Percentiles rank a stretch among this genome's conserved stretches.
These are phyloP conservation scores for Hyposoter dolosus DNA, from an alignment of 2,888 invertebrate species.

Conservation along the genomic window DNA sequence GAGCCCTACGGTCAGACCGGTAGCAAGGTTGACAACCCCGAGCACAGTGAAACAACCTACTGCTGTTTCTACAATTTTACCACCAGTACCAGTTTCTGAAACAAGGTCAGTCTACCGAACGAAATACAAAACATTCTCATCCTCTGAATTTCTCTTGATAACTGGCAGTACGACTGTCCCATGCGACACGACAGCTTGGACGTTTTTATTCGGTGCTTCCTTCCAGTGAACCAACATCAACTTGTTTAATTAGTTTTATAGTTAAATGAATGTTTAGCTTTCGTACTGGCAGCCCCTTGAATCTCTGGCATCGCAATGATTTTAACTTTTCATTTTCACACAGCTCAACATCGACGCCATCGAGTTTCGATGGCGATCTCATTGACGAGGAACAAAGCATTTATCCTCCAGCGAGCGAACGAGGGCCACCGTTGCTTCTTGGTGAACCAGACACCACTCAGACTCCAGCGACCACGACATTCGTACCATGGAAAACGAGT, in stretches of 20 bases:
- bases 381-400: conserved; percentile 75
- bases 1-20: conserved; percentile 86
- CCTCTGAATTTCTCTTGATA: not conserved
- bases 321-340: conserved; percentile 52
- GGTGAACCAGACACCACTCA: conserved; percentile 78
- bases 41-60: conserved; percentile 81
- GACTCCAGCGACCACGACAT: conserved; percentile 84
- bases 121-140: not conserved
- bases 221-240: not conserved
- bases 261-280: not conserved
- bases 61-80: conserved; percentile 87
- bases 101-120: conserved; percentile 18
- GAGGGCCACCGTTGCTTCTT: conserved; percentile 77
- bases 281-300: not conserved
- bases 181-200: not conserved
- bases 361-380: conserved; percentile 68
- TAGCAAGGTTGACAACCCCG: conserved; percentile 83
- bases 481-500: conserved; percentile 81
- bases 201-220: not conserved
- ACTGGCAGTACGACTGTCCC: not conserved
- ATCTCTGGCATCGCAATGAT: not conserved
- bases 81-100: conserved; percentile 85
- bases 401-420: conserved; percentile 75
- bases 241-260: not conserved
- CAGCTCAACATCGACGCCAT: conserved; percentile 80